Evolutionary conservation across 2,797 vertebrate species (phyloP).

Genomic region (Xenentodon cancila): DNA sequence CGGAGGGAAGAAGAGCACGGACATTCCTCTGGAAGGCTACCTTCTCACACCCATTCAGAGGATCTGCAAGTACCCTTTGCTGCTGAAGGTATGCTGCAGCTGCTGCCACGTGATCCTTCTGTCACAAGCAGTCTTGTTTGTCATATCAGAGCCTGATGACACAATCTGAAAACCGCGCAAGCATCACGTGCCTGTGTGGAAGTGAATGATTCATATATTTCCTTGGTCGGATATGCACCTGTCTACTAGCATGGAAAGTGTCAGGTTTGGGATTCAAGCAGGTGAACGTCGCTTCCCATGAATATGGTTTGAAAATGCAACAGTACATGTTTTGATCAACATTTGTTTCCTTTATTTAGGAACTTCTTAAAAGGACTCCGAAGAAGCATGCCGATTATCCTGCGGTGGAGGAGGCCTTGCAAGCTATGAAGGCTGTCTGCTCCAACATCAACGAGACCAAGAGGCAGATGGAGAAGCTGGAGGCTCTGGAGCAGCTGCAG

Average conservation of each 20-base stretch:
- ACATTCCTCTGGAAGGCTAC: constrained; percentile 97
- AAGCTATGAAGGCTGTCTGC: constrained; percentile 98
- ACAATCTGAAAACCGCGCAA: background rate
- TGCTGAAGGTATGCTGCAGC: constrained; percentile 89
- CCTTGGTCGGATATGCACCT: background rate
- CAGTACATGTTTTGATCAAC: background rate
- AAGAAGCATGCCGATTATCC: constrained; percentile 94
- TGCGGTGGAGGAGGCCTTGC: constrained; percentile 92
- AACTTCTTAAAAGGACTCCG: constrained; percentile 95
- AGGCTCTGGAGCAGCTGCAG: constrained; percentile 97
- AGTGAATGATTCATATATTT: constrained; percentile 4
- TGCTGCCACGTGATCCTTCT: background rate
- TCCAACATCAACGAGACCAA: constrained; percentile 99
- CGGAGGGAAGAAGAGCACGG: constrained; percentile 96
- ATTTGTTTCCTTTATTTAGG: constrained; percentile 72
- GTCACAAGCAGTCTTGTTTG: background rate
- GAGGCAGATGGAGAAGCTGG: constrained; percentile 98
- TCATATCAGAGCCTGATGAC: background rate
- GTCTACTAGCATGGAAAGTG: background rate
- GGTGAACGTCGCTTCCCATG: constrained; percentile 1
- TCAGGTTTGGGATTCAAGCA: background rate
- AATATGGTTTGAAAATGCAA: background rate
- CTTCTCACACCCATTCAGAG: constrained; percentile 96
- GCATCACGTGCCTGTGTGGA: background rate
- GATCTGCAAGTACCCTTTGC: constrained; percentile 98